Percentiles rank a stretch among this genome's conserved stretches.
These are phyloP conservation scores for Drosophila hydei DNA, from an alignment of 1,140 invertebrate genomes.

Conservation along the genomic window DNA sequence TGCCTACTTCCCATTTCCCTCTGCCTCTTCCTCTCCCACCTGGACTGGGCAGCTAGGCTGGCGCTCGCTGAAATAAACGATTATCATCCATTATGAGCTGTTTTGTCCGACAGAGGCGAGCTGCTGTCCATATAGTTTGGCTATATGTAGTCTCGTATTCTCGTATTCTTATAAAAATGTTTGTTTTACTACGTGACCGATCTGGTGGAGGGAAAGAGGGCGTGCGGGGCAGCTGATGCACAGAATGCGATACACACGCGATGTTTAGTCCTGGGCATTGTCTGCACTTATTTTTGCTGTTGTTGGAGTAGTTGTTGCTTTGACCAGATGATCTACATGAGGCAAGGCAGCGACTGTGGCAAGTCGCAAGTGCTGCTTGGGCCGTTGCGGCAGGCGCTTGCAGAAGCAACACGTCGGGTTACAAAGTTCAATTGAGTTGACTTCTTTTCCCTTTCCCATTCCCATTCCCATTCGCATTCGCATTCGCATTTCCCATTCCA, in stretches of 20 bases:
- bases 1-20: background rate
- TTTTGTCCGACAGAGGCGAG: slow-evolving; percentile 31
- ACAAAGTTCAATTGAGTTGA: slow-evolving; percentile 80
- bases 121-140: slow-evolving; percentile 15
- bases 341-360: slow-evolving; percentile 29
- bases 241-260: slow-evolving; percentile 73
- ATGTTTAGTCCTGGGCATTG: slow-evolving; percentile 42
- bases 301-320: slow-evolving; percentile 22
- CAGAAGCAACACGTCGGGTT: slow-evolving; percentile 72
- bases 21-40: background rate
- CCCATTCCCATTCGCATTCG: slow-evolving; percentile 8
- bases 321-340: slow-evolving; percentile 73
- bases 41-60: background rate
- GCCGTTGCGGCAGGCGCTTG: slow-evolving; percentile 41
- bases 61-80: slow-evolving; percentile 54
- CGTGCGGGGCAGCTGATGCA: slow-evolving; percentile 59
- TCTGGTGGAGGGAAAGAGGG: slow-evolving; percentile 2
- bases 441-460: slow-evolving; percentile 33
- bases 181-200: slow-evolving; percentile 80
- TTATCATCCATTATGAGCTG: slow-evolving; percentile 78
- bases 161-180: slow-evolving; percentile 75
- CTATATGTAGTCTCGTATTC: slow-evolving; percentile 19
- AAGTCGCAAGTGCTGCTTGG: slow-evolving; percentile 29
- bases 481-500: slow-evolving; percentile 5
- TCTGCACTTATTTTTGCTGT: slow-evolving; percentile 36